Base-by-base conservation (phyloP, 2,888 invertebrate genomes). In the Caenorhabditis uteleia region DNA sequence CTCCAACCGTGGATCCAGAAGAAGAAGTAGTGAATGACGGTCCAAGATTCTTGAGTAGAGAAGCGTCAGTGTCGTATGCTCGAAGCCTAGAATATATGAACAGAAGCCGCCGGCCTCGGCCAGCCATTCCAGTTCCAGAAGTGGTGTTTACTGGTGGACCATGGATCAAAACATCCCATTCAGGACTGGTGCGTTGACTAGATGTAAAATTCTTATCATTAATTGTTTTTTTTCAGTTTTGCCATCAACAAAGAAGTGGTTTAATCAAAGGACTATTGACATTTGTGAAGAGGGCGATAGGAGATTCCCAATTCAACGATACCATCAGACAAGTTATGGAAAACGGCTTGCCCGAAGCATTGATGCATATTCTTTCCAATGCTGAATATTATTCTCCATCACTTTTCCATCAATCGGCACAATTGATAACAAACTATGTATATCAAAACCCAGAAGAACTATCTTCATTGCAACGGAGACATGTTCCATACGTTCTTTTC, bases 321-420 rank as follows among this genome's bases (percentile, higher is more conserved):
- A 50, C 64, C 21, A 70, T 74, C 46, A 51, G 80, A 23, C 75
- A 77, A 86, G 88, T 92, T 25, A 92, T 92, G 91, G 91, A 92
- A 84, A 91, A 90, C 2, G 89, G 89, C 21, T 84, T 92, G 62
- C 91, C 92, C 0, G 87, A 88, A 42, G 90, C 91, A 0, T 83
- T 92, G 64, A 90, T 90, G 74, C 87, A 88, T 75, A 90, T 93
- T 27, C 91, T 93, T 66, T 91, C 91, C 70, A 92, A 92, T 85
- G 90, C 91, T 0, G 91, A 92, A 80, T 93, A 91, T 83, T 92
- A 92, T 83, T 92, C 92, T 0, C 90, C 91, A 12, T 91, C 91
- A 0, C 84, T 93, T 48, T 92, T 92, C 84, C 85, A 72, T 44
- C 70, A 71, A 23, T 64, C 75, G 6, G 68, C 73, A 21, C 70